These are phyloP conservation scores for Hyperopisus bebe DNA, from an alignment of 2,113 vertebrate species.

Conservation along the genomic window DNA sequence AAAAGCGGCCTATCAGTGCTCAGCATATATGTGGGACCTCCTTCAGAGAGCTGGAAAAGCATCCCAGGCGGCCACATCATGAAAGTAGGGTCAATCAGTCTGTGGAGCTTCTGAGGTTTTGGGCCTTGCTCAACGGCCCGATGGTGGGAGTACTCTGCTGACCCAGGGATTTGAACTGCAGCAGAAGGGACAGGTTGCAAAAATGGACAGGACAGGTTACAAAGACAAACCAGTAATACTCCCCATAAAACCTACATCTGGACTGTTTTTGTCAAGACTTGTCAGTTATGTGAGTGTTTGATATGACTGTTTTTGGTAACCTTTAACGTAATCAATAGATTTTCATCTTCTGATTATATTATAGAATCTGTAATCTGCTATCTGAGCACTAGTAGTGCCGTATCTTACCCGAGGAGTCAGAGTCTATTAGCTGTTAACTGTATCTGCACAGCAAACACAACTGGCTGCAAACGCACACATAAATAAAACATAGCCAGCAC, in stretches of 20 bases:
- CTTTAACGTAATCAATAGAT: not conserved
- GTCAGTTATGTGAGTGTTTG: not conserved
- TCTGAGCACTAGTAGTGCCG: not conserved
- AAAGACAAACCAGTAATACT: not conserved
- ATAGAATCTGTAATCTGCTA: not conserved
- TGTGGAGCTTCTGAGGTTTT: not conserved
- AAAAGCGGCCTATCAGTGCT: not conserved
- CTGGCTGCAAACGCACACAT: not conserved
- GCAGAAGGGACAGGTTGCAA: not conserved
- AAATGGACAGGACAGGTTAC: not conserved
- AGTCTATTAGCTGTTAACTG: not conserved
- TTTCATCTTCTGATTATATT: not conserved
- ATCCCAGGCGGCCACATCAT: not conserved
- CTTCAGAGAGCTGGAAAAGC: not conserved
- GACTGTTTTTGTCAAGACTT: not conserved
- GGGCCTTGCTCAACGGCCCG: not conserved
- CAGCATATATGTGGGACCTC: not conserved
- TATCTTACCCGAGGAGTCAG: not conserved
- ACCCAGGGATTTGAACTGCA: not conserved
- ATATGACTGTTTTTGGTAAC: not conserved
- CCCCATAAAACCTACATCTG: not conserved
- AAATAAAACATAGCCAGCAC: slow-evolving; percentile 4
- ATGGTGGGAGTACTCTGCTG: not conserved
- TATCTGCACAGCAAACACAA: not conserved
- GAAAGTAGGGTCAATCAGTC: not conserved